phyloP scores from a whole-genome alignment of 1,140 invertebrate species.

The Oryzaephilus surinamensis region DNA sequence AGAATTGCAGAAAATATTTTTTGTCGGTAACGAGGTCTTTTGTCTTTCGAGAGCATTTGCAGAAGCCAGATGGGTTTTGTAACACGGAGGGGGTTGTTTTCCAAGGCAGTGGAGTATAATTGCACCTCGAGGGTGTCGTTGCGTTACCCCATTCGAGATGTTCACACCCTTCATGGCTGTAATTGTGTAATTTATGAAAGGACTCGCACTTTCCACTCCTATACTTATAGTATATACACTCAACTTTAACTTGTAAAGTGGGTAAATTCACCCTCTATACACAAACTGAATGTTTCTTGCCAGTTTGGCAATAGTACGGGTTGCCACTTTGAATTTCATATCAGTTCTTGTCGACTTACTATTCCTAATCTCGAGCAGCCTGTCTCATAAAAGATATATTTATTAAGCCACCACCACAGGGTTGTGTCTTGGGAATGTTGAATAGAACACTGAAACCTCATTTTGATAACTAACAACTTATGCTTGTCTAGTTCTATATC shows the following conservation, averaged over 20 bases:
- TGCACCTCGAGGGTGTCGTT: constrained; percentile 28
- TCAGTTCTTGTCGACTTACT: too few species aligned
- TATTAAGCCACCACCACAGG: too few species aligned
- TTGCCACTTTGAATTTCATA: too few species aligned
- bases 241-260: constrained; percentile 14
- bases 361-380: too few species aligned
- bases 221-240: too few species aligned
- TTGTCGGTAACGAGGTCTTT: constrained; percentile 28
- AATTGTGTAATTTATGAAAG: constrained; percentile 30
- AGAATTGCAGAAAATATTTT: constrained; percentile 26
- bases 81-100: constrained; percentile 16
- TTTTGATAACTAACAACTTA: too few species aligned
- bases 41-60: constrained; percentile 19
- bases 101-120: constrained; percentile 23
- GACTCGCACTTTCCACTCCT: constrained; percentile 17
- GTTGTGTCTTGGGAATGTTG: too few species aligned
- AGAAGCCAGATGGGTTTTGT: constrained; percentile 24
- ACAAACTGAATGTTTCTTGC: too few species aligned
- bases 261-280: constrained; percentile 14
- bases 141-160: constrained; percentile 21
- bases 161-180: constrained; percentile 25
- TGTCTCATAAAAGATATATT: too few species aligned
- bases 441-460: too few species aligned
- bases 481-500: too few species aligned
- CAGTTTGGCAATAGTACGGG: too few species aligned